These are phyloP conservation scores for Prochilodus magdalenae DNA, from an alignment of 2,113 vertebrate species.

Conservation along the genomic window DNA sequence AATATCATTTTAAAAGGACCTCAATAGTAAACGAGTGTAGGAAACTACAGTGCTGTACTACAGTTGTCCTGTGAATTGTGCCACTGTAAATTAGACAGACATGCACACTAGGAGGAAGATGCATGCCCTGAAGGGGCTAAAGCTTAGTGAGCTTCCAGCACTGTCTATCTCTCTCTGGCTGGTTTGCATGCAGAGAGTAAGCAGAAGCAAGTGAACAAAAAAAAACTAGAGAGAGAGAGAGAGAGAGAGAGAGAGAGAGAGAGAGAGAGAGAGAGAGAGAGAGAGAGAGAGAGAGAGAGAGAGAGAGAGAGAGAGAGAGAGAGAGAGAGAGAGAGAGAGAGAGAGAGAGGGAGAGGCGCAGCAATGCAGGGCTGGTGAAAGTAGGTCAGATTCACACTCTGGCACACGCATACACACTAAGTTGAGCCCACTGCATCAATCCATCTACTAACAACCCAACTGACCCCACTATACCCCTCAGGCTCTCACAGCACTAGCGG, in stretches of 20 bases:
- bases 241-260: slow-evolving; percentile 24
- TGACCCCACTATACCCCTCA: slow-evolving; percentile 30
- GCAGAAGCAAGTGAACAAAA: slow-evolving; percentile 18
- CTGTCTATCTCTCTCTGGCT: slow-evolving; percentile 22
- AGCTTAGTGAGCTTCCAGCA: not conserved
- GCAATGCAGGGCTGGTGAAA: slow-evolving; percentile 51
- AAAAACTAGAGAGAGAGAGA: slow-evolving; percentile 25
- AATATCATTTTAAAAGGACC: too few relatives aligned
- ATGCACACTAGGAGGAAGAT: slow-evolving; percentile 8
- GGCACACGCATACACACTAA: slow-evolving; percentile 22
- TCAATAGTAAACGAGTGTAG: too few relatives aligned
- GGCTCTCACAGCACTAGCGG: slow-evolving; percentile 2
- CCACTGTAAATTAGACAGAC: slow-evolving; percentile 14
- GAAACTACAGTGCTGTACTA: not conserved
- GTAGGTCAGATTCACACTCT: slow-evolving; percentile 57
- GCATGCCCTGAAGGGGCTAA: not conserved
- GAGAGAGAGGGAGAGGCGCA: slow-evolving; percentile 26
- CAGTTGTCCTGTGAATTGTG: not conserved
- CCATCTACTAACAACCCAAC: slow-evolving; percentile 50
- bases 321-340: slow-evolving; percentile 29
- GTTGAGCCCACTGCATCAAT: slow-evolving; percentile 49
- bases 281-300: slow-evolving; percentile 29
- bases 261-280: slow-evolving; percentile 26
- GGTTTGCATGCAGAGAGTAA: slow-evolving; percentile 21
- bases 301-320: slow-evolving; percentile 31